Base-by-base conservation (phyloP, 2,113 vertebrate genomes). In the Strix uralensis region DNA sequence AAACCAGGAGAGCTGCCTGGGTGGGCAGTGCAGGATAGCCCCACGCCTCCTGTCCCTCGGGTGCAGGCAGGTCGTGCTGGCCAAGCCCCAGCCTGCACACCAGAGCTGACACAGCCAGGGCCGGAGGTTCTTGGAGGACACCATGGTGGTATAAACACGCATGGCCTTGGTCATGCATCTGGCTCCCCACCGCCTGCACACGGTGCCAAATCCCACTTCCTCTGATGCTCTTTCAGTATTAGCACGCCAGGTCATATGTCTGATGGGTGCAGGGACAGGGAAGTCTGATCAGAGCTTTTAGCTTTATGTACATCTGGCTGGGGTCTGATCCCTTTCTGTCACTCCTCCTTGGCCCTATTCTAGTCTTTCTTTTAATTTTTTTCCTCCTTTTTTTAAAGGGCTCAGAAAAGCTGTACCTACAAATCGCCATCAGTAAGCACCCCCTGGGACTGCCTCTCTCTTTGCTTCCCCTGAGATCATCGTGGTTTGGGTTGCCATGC, bases 141-240 rank as follows among this genome's bases (percentile, higher is more conserved):
- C 40, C 17, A 3, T 2, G 30, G 67, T 58, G 55, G 9, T 77
- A 51, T 42, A 81, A 65, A 77, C 42, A 73, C 51, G 17, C 9
- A 2, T 16, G 51, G 82, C 22, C 71, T 77, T 46, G 54, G 66
- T 36, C 30, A 2, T 65, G 10, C 29, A 42, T 42, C 55, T 9
- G 17, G 63, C 59, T 92, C 82, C 40, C 46, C 10, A 6, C 11
- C 1, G 5, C 63, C 36, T n/a, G 42, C 73, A 67, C 77, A 21
- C 0, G 0, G 40, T 78, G 67, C 81, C 89, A 94, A 44, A 81
- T 86, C 65, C 69, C 65, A 55, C 94, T 95, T 97, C 96, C 93
- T 57, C 93, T 30, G 47, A 9, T 26, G 69, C 29, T 84, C 91
- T 96, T 95, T 96, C 93, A 49, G 57, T 94, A 84, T 97, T 73